These are phyloP conservation scores for Trichopria drosophilae DNA, from an alignment of 2,888 invertebrate species.

Conservation along the genomic window DNA sequence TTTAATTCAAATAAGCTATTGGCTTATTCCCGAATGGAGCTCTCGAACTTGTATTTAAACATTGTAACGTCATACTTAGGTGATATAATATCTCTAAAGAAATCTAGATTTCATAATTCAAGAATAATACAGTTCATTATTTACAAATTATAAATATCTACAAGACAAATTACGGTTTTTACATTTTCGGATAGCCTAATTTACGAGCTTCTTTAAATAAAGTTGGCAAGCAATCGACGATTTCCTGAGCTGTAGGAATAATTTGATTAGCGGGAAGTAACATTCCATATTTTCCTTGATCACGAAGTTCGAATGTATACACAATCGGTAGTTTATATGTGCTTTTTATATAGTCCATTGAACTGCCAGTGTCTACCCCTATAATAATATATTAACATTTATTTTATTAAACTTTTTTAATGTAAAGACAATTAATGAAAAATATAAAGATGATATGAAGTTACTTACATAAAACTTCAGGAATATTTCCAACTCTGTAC, in stretches of 20 bases:
- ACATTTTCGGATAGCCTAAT: slow-evolving; percentile 24
- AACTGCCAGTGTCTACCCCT: slow-evolving; percentile 66
- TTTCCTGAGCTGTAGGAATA: slow-evolving; percentile 67
- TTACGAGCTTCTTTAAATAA: slow-evolving; percentile 47
- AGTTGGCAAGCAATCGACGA: slow-evolving; percentile 63
- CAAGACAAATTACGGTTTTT: too few species aligned
- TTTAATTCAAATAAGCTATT: too few species aligned
- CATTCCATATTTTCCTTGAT: slow-evolving; percentile 67
- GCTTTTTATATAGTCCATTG: slow-evolving; percentile 77
- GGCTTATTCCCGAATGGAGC: too few species aligned
- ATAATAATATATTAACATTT: slow-evolving; percentile 1
- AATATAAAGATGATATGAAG: background rate
- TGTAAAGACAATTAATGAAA: background rate
- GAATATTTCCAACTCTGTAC: slow-evolving; percentile 65
- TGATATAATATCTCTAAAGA: too few species aligned
- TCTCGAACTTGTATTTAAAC: too few species aligned
- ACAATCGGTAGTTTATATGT: slow-evolving; percentile 67
- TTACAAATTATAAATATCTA: too few species aligned
- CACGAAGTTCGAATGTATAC: slow-evolving; percentile 72
- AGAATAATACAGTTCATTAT: too few species aligned
- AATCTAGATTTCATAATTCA: too few species aligned
- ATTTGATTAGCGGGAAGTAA: slow-evolving; percentile 69
- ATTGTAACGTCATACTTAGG: too few species aligned
- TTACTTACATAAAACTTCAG: slow-evolving; percentile 49
- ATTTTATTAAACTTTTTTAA: background rate